Base-by-base conservation (phyloP, 2,113 vertebrate species). In the Hylia prasina region DNA sequence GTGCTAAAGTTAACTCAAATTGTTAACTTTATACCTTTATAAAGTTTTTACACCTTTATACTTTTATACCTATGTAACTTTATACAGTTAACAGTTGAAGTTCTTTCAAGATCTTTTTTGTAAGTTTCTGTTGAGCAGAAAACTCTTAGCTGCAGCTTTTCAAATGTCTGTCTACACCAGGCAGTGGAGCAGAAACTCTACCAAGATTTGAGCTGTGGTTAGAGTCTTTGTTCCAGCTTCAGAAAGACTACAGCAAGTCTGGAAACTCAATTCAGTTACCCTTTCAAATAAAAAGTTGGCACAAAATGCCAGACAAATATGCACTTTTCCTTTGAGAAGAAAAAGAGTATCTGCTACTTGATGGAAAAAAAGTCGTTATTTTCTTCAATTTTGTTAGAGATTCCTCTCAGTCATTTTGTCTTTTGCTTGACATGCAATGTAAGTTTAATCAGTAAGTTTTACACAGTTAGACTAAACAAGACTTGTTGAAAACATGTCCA, bases 201-300 rank as follows among this genome's bases (percentile, higher is more conserved):
- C 79, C 45, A 86, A 37, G 33, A 78, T 78, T 35, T 40, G 37
- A 87, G 53, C 56, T 87, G 73, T 84, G 85, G 81, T 93, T 96
- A 56, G 35, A 15, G 40, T 90, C 17, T 78, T 82, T n/a, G 44
- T 94, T 91, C 83, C 80, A 90, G 25, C 68, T 92, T 84, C 15
- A 85, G 78, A 45, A 94, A 64, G 48, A 82, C 48, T 85, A 0
- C 40, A 75, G 81, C 48, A 75, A 48, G 40, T 79, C 65, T 82
- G 69, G 78, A 44, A 93, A 53, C 31, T 79, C 44, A n/a, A 31
- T 87, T 94, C 65, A 78, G 56, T 81, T 81, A 51, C 40, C 30
- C 47, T 0, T 81, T 89, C 65, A 83, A 90, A 78, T 87, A 68
- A 91, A 89, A 92, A 70, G 50, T 63, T 25, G 60, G 56, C 57